These are phyloP conservation scores for Meghimatium bilineatum DNA, from an alignment of 2,888 invertebrate genomes.

Conservation along the genomic window DNA sequence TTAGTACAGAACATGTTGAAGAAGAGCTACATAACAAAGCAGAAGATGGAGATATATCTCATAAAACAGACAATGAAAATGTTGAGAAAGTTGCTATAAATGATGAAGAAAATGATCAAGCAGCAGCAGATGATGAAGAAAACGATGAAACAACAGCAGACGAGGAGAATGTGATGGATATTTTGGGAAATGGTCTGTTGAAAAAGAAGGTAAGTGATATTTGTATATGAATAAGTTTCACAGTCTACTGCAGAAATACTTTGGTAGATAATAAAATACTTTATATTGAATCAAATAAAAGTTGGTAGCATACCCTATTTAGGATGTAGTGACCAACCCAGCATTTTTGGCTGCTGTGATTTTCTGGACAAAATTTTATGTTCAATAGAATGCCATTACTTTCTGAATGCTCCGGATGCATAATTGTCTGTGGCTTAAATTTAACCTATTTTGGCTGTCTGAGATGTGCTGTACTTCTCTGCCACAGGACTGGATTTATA, in stretches of 20 bases:
- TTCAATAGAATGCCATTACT: too few relatives aligned
- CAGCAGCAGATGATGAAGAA: background rate
- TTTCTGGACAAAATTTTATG: too few relatives aligned
- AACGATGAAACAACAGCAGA: background rate
- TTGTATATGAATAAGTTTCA: background rate
- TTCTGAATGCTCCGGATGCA: too few relatives aligned
- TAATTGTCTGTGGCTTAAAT: too few relatives aligned
- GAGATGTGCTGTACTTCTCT: too few relatives aligned
- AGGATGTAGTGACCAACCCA: too few relatives aligned
- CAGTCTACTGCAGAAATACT: background rate
- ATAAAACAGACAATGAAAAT: background rate
- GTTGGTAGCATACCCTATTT: too few relatives aligned
- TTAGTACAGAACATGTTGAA: background rate
- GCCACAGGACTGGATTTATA: too few relatives aligned
- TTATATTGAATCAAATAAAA: background rate
- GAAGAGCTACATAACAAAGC: background rate
- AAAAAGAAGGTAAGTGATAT: constrained; percentile 79
- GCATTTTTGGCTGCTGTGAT: too few relatives aligned
- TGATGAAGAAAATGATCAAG: background rate
- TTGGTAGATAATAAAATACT: background rate
- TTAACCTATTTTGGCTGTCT: too few relatives aligned
- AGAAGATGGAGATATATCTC: background rate
- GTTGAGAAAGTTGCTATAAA: background rate
- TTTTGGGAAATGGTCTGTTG: constrained; percentile 87
- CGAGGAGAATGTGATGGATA: constrained; percentile 83